Evolutionary conservation across 2,797 vertebrate genomes (phyloP).

Genomic region (Peromyscus aztecus): DNA sequence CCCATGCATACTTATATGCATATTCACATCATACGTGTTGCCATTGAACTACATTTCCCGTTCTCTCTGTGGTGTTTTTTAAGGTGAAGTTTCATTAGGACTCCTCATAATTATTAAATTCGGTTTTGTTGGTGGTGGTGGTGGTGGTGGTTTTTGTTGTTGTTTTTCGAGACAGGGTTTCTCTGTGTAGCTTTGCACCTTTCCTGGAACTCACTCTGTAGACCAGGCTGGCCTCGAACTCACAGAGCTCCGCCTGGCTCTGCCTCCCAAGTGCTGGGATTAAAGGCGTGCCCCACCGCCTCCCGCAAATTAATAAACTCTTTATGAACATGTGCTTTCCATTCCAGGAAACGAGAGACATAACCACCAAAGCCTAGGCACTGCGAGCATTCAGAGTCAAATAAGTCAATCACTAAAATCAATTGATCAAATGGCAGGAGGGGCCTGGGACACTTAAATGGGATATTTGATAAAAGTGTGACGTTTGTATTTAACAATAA

Average conservation of each 20-base stretch:
- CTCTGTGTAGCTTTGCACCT: too few species aligned
- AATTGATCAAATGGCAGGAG: not conserved
- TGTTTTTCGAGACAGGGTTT: too few species aligned
- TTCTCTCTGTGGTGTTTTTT: not conserved
- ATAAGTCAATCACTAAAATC: conserved; percentile 52
- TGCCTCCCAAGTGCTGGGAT: too few species aligned
- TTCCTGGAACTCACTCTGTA: too few species aligned
- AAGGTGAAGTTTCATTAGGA: not conserved
- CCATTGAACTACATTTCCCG: not conserved
- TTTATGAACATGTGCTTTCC: conserved; percentile 26
- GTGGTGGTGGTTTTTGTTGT: too few species aligned
- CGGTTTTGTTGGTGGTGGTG: too few species aligned
- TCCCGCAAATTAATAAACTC: not conserved
- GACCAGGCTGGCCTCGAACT: too few species aligned
- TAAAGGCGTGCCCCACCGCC: too few species aligned
- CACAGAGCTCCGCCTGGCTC: too few species aligned
- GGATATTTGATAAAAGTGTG: not conserved
- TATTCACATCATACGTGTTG: too few species aligned
- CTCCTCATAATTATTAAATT: not conserved
- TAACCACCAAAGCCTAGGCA: not conserved
- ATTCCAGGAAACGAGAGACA: conserved; percentile 48
- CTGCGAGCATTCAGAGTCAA: not conserved
- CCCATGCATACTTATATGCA: not conserved
- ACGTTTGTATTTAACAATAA: not conserved
- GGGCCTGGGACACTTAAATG: conserved; percentile 9